Evolutionary conservation across 1,140 invertebrate species (phyloP), one percentile per base, ranked within the genome.

Genomic region (Rhopalosiphum maidis): DNA sequence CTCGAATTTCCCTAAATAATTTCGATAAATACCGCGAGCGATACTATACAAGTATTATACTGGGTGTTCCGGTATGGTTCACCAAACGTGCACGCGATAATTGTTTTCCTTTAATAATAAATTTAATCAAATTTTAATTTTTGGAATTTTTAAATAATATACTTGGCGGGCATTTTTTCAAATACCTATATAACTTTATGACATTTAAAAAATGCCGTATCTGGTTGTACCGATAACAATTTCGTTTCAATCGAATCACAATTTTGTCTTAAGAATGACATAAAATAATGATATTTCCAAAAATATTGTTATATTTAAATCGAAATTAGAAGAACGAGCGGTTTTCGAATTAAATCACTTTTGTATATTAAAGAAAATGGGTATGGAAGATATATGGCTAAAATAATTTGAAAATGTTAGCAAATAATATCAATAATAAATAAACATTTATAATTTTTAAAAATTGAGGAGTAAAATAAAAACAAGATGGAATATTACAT

Each of bases 31-130:
- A 77, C 15, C 60, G 11, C 55, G 0, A 77, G 15, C 15, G 60
- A 77, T 41, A 41, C 30, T 77, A 77, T 77, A n/a, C 5, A 9
- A 30, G 55, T n/a, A n/a, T 77, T 15, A 68, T n/a, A 60, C 25
- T 15, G 15, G n/a, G 60, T 77, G 60, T 41, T 41, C 41, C 41
- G 41, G 41, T 4, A 41, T 77, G 30, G 7, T n/a, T n/a, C n/a
- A 11, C 30, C 60, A 18, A 35, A n/a, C 4, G n/a, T 6, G 30
- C 0, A 6, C 30, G n/a, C 4, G 9, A 4, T 2, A 5, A 4
- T n/a, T 25, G 0, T 60, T 60, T 30, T 30, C 30, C 9, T 60
- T 30, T 60, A 9, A 68, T 15, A 68, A 60, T 30, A 0, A n/a
- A 68, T 68, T n/a, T 18, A n/a, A 5, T 68, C 30, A 18, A 68